phyloP scores from a whole-genome alignment of 2,797 vertebrate genomes.

The Yasuhikotakia modesta region DNA sequence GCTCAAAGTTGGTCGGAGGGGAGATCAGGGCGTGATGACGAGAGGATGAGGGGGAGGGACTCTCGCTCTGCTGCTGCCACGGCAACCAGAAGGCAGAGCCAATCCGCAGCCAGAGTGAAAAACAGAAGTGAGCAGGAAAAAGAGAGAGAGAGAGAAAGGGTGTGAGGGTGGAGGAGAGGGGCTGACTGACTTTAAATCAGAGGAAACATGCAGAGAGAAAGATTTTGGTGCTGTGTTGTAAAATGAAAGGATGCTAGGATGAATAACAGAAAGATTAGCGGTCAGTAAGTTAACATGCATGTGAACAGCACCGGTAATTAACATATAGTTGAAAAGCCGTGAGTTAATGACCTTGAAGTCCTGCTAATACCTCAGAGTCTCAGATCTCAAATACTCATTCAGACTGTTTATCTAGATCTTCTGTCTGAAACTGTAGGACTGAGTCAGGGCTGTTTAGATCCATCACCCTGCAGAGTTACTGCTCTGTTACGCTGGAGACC shows the following conservation, averaged over 20 bases:
- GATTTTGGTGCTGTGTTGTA: constrained; percentile 31
- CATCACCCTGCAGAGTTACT: too few relatives aligned
- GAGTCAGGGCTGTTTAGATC: neutral
- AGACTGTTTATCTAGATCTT: neutral
- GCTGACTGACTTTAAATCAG: constrained; percentile 57
- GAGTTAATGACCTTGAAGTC: neutral
- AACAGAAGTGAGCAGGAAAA: constrained; percentile 65
- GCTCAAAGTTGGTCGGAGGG: constrained; percentile 87
- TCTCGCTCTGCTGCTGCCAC: constrained; percentile 78
- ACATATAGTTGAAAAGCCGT: neutral
- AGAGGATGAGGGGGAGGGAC: constrained; percentile 81
- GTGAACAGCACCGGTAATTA: too few relatives aligned
- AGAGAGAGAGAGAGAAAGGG: constrained; percentile 40
- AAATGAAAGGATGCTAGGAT: constrained; percentile 44
- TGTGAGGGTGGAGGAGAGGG: constrained; percentile 66
- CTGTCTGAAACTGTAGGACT: neutral
- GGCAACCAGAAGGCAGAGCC: constrained; percentile 56
- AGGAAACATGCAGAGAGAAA: constrained; percentile 60
- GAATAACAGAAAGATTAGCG: constrained; percentile 2
- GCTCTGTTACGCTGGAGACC: too few relatives aligned
- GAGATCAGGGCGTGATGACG: constrained; percentile 82
- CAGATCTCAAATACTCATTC: too few relatives aligned
- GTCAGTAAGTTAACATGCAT: neutral
- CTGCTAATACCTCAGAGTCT: too few relatives aligned
- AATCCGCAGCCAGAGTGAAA: constrained; percentile 61